phyloP scores from a whole-genome alignment of 2,113 vertebrate genomes.

The Crotalus horridus region DNA sequence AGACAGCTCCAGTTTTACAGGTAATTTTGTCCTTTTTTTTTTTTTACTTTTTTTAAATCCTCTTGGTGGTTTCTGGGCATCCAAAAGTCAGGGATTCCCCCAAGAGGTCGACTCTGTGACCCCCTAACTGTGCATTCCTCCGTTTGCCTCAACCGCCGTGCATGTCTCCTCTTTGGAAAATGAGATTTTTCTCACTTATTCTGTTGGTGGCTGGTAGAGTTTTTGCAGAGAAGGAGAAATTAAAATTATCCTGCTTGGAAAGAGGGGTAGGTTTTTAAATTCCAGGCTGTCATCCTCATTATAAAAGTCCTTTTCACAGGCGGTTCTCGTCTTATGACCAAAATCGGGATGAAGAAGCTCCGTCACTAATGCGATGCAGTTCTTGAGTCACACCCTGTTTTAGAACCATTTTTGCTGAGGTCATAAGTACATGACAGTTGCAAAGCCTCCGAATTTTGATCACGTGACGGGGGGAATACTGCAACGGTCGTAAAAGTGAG shows the following conservation, averaged over 20 bases:
- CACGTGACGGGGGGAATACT: not conserved
- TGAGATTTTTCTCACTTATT: not conserved
- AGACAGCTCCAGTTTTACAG: slow-evolving; percentile 99
- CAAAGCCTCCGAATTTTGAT: not conserved
- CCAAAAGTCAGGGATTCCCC: not conserved
- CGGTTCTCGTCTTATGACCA: not conserved
- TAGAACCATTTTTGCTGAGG: not conserved
- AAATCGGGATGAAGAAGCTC: not conserved
- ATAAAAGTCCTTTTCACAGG: not conserved
- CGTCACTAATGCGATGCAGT: not conserved
- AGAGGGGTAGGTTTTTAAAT: not conserved
- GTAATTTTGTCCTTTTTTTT: slow-evolving; percentile 70
- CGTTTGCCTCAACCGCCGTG: not conserved
- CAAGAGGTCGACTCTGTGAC: no score
- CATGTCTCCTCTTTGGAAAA: not conserved
- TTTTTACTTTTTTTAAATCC: not conserved
- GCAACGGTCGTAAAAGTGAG: not conserved
- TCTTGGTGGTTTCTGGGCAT: not conserved
- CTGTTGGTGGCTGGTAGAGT: not conserved
- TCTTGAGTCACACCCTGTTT: not conserved
- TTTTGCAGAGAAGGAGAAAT: not conserved
- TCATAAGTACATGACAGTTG: not conserved
- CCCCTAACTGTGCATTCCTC: not conserved
- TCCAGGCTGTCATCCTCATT: not conserved
- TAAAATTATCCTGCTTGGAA: not conserved